These are phyloP conservation scores for Perccottus glenii DNA, from an alignment of 2,113 vertebrate species.

Conservation along the genomic window DNA sequence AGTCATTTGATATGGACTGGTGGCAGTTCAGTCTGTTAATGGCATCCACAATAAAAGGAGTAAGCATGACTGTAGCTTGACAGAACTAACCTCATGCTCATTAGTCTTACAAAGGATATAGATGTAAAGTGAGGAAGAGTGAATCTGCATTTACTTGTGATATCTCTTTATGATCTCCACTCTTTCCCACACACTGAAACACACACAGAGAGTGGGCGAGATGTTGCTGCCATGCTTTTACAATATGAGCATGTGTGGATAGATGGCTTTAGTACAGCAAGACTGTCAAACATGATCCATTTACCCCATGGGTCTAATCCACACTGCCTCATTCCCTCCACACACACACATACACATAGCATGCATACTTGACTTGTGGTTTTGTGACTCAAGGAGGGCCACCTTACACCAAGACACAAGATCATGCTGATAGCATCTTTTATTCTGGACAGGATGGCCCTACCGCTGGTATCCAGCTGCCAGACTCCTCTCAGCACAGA, in stretches of 20 bases:
- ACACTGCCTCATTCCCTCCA: slow-evolving; percentile 48
- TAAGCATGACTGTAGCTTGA: not conserved
- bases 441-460: not conserved
- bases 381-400: slow-evolving; percentile 41
- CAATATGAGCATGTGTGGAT: slow-evolving; percentile 78
- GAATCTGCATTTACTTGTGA: not conserved
- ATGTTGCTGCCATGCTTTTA: slow-evolving; percentile 55
- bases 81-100: not conserved
- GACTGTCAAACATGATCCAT: slow-evolving; percentile 78
- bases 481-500: slow-evolving; percentile 5
- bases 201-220: slow-evolving; percentile 27
- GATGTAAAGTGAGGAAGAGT: not conserved
- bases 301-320: slow-evolving; percentile 70
- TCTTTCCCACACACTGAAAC: slow-evolving; percentile 22
- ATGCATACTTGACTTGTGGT: slow-evolving; percentile 61
- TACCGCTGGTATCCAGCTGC: not conserved
- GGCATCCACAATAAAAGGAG: not conserved
- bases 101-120: not conserved
- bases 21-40: not conserved
- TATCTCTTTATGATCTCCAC: not conserved
- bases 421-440: slow-evolving; percentile 25
- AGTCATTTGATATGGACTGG: too few relatives aligned
- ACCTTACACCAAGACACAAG: slow-evolving; percentile 22
- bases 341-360: slow-evolving; percentile 54
- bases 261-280: slow-evolving; percentile 74